A percentile compares a stretch with the other conserved stretches of the same genome.
Evolutionary conservation across 2,113 vertebrate genomes (phyloP).

Genomic region (Hiodon tergisus): DNA sequence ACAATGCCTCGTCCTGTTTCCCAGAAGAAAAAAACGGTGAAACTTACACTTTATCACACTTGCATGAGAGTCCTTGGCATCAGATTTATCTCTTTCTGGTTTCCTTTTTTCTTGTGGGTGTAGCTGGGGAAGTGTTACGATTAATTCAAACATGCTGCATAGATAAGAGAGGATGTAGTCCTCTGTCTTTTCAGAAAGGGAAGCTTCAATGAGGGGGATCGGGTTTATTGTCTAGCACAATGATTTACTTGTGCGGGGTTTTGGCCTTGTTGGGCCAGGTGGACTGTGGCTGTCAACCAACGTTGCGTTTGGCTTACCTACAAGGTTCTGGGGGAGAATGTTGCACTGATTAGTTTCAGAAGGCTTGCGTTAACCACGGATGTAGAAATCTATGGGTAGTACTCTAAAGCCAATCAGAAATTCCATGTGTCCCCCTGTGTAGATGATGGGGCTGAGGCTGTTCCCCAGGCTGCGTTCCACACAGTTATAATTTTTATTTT

Average conservation of each 20-base stretch:
- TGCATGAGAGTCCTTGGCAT: background rate
- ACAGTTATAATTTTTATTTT: too few species aligned
- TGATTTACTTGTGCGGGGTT: conserved; percentile 22
- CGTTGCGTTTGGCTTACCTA: background rate
- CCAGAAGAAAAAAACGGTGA: background rate
- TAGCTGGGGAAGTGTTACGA: conserved; percentile 10
- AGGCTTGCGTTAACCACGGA: too few species aligned
- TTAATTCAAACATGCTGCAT: background rate
- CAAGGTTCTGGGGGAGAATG: background rate
- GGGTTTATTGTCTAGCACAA: conserved; percentile 28
- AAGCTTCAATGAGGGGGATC: conserved; percentile 23
- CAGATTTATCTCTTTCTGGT: conserved; percentile 5
- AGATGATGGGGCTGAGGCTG: background rate
- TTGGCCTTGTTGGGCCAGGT: conserved; percentile 10
- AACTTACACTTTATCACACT: background rate
- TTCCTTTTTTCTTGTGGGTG: background rate
- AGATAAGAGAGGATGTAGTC: background rate
- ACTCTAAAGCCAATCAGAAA: background rate
- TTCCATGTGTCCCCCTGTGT: background rate
- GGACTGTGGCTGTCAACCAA: background rate
- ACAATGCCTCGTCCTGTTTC: conserved; percentile 16
- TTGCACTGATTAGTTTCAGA: background rate
- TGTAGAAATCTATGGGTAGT: too few species aligned
- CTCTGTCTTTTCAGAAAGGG: background rate
- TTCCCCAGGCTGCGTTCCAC: too few species aligned